phyloP scores from a whole-genome alignment of 2,888 invertebrate species.

The Lepidocyrtoides sp. region DNA sequence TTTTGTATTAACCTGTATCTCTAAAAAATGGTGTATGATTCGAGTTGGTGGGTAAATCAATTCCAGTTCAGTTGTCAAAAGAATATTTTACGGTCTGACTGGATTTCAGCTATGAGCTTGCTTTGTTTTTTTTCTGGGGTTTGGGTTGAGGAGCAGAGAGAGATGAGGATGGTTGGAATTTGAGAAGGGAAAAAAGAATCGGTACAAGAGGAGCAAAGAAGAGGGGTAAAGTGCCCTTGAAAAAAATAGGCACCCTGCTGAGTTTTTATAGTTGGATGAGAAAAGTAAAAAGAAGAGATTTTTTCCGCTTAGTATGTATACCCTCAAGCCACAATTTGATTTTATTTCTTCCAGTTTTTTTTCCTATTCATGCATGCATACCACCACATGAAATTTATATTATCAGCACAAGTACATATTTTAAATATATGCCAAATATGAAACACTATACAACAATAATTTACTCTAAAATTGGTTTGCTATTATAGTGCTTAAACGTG shows the following conservation, averaged over 20 bases:
- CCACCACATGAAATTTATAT: no score
- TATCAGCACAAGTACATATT: no score
- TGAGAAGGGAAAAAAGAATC: slow-evolving; percentile 9
- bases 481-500: no score
- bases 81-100: neutral
- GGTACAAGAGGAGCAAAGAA: no score
- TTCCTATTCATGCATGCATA: neutral
- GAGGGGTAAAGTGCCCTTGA: slow-evolving; percentile 75
- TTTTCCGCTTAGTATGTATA: slow-evolving; percentile 26
- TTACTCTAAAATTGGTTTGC: no score
- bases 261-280: slow-evolving; percentile 68
- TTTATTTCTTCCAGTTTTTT: neutral
- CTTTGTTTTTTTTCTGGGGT: neutral
- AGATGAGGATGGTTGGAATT: slow-evolving; percentile 67
- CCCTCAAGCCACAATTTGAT: neutral
- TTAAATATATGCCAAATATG: no score
- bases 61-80: neutral
- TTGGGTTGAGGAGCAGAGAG: neutral
- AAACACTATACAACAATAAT: no score
- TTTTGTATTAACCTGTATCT: no score
- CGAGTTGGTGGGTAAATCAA: no score
- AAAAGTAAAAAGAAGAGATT: slow-evolving; percentile 25
- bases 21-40: no score
- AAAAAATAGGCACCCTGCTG: slow-evolving; percentile 77
- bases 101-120: neutral